phyloP scores from a whole-genome alignment of 1,140 invertebrate species.

The Papilio xuthus region DNA sequence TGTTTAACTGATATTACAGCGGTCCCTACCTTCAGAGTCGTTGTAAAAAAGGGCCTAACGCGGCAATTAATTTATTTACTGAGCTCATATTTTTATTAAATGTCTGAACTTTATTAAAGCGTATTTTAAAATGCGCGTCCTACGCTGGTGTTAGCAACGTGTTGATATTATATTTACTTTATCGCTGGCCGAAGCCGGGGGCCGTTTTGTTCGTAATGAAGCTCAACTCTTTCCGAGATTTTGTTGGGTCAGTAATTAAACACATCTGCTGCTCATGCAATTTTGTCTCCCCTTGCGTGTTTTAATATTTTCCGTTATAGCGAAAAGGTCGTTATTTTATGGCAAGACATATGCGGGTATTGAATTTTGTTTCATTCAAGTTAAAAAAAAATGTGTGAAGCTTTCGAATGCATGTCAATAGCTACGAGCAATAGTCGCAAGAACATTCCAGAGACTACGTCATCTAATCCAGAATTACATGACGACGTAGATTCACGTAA shows the following conservation, averaged over 20 bases:
- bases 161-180: constrained; percentile 77
- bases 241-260: constrained; percentile 77
- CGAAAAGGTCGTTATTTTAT: constrained; percentile 42
- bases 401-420: background rate
- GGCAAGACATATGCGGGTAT: constrained; percentile 37
- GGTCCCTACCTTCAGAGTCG: constrained; percentile 47
- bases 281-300: constrained; percentile 60
- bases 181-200: constrained; percentile 55
- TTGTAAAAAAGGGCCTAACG: constrained; percentile 66
- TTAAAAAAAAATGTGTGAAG: background rate
- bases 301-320: constrained; percentile 59
- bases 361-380: background rate
- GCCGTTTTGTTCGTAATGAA: constrained; percentile 67
- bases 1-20: constrained; percentile 65
- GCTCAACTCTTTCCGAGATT: constrained; percentile 70
- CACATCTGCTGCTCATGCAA: constrained; percentile 73
- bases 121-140: constrained; percentile 67
- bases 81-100: constrained; percentile 69
- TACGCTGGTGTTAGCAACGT: constrained; percentile 60
- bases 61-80: constrained; percentile 69
- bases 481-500: too few relatives aligned
- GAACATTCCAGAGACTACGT: too few relatives aligned
- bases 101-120: constrained; percentile 70
- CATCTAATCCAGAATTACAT: too few relatives aligned
- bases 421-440: too few relatives aligned